Base-by-base conservation (phyloP, 1,140 invertebrate genomes). In the Aradophagus sp. region DNA sequence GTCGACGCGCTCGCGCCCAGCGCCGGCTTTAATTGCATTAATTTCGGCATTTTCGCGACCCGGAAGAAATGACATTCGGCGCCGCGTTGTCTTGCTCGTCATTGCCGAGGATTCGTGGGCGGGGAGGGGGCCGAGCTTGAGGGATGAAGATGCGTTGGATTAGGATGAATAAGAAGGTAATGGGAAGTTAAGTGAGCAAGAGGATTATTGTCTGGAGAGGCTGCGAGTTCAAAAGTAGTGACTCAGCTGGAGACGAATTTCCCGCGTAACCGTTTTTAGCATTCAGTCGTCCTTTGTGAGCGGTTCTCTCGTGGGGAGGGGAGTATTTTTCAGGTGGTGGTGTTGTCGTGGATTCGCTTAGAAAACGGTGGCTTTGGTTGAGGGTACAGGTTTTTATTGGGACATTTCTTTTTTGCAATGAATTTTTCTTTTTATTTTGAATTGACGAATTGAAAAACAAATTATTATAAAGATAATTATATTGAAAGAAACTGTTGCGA, bases 41-140 rank as follows among this genome's bases (percentile, higher is more conserved):
- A 39, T 59, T 38, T 48, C 47, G 39, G 55, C 55, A 2, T 23
- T 38, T 59, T 59, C 39, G 39, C 31, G 42, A 48, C 15, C 42
- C 15, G 26, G 12, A 7, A 41, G 44, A 50, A 61, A 50, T 50
- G 38, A 50, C 32, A 61, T 61, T 12, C 16, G 16, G 8, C 6
- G 5, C 31, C 32, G 41, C n/a, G n/a, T n/a, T n/a, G n/a, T n/a
- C n/a, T 17, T 41, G 31, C 17, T 31, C 26, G 34, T 47, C 38
- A 56, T 44, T 44, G 5, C 19, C 41, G 29, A 23, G 42, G 23
- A 16, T 34, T 15, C 36, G 23, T 35, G 10, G 8, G 15, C 7
- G 7, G 5, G 20, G 26, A 17, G 36, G 4, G 8, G 8, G n/a
- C n/a, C n/a, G n/a, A n/a, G n/a, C n/a, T 47, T 47, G 20, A 31